Evolutionary conservation across 2,797 vertebrate species (phyloP), one percentile per base, ranked within the genome.

Genomic region (Chlorospingus flavigularis): DNA sequence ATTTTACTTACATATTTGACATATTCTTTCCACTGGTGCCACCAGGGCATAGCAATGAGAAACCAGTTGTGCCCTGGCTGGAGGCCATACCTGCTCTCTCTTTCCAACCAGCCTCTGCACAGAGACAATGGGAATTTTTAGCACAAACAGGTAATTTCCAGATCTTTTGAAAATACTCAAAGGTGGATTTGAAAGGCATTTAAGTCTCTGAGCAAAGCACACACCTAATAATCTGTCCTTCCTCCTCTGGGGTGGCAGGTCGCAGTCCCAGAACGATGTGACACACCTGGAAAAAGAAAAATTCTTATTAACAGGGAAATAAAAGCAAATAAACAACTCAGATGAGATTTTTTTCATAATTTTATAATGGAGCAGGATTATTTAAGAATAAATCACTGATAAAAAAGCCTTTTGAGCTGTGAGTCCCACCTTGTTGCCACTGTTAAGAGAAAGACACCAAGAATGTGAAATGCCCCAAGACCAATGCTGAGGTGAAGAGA

Each of bases 1-100:
- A 43, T 74, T 57, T n/a, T 96, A 99, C 99, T 99, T 96, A 99
- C 99, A 25, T 99, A 99, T 99, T 99, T 99, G 80, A 99, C 99
- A 48, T 99, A 99, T 92, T 99, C 99, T 96, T 99, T 99, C 99
- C 99, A 99, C 90, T 99, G 98, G 77, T 99, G 99, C 99, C 99
- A 99, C 99, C 99, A 99, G 39, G 99, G 98, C 98, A 99, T 99
- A 35, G 99, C 99, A 97, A 99, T 99, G 95, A 99, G 98, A 97
- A 99, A 99, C 99, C 99, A 99, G 97, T 99, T 99, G 96, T 99
- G 99, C 77, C 98, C 97, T 67, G 98, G 98, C 93, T 99, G 99
- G 31, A 99, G 98, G 43, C 99, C 99, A 92, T 99, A 99, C 93
- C 99, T 98, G 97, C 99, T 99, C 97, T 99, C 99, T 88, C 99